Evolutionary conservation across 2,113 vertebrate species (phyloP).

Genomic region (Podarcis raffonei): DNA sequence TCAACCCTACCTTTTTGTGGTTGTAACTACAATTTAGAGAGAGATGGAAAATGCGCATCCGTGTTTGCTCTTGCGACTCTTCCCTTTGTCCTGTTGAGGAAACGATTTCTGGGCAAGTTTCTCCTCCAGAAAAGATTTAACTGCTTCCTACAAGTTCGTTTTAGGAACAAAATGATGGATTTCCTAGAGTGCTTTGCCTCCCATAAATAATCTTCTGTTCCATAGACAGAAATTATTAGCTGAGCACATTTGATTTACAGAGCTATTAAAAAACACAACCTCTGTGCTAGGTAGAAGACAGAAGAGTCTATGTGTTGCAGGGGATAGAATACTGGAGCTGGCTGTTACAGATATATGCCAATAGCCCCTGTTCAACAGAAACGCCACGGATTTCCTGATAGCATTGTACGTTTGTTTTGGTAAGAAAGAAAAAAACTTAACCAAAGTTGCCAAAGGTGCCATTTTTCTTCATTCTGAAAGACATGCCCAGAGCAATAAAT

Average conservation of each 20-base stretch:
- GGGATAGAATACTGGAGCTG: background rate
- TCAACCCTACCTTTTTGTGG: background rate
- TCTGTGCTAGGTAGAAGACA: slow-evolving; percentile 32
- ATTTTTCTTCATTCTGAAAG: background rate
- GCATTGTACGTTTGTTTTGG: background rate
- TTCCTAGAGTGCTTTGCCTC: slow-evolving; percentile 39
- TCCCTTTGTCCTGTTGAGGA: slow-evolving; percentile 42
- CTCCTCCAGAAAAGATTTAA: slow-evolving; percentile 47
- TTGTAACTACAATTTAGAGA: background rate
- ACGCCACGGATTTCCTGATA: background rate
- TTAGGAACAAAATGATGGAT: slow-evolving; percentile 38
- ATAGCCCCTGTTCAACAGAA: background rate
- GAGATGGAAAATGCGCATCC: slow-evolving; percentile 23
- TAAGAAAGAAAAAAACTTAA: background rate
- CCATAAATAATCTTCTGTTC: slow-evolving; percentile 48
- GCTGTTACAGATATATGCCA: background rate
- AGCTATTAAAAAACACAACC: slow-evolving; percentile 48
- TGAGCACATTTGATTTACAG: slow-evolving; percentile 49
- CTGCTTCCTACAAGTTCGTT: slow-evolving; percentile 19
- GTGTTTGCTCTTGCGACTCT: slow-evolving; percentile 33
- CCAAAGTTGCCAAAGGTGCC: background rate
- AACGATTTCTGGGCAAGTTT: slow-evolving; percentile 54
- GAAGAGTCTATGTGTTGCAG: background rate
- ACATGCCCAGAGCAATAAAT: background rate
- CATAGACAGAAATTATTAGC: slow-evolving; percentile 54